A percentile compares a stretch with the other conserved stretches of the same genome.
Conservation (phyloP, 2,797 vertebrate genomes). For the Molothrus aeneus region DNA sequence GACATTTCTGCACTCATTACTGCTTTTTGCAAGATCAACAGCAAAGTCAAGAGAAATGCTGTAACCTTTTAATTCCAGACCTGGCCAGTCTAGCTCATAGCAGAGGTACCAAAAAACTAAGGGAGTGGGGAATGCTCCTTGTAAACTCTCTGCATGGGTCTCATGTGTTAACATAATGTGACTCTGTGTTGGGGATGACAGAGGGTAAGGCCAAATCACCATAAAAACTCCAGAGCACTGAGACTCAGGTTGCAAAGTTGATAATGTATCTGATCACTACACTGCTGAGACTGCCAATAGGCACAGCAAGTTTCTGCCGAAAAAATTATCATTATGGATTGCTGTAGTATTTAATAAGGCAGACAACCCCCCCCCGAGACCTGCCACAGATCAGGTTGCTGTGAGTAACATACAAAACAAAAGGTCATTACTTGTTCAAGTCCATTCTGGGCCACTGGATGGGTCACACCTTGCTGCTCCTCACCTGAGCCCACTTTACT, state of each 20-base stretch:
- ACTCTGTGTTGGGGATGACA: background rate
- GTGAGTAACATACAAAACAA: background rate
- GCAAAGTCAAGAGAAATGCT: background rate
- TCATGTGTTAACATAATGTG: background rate
- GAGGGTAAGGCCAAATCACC: background rate
- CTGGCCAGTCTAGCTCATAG: background rate
- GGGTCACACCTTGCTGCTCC: background rate
- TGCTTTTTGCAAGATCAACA: background rate
- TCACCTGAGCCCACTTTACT: background rate
- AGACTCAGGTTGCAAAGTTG: background rate
- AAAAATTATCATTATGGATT: background rate
- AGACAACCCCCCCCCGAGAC: background rate
- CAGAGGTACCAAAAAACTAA: background rate
- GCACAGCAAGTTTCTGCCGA: constrained; percentile 6
- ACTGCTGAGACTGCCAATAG: background rate
- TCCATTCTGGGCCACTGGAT: background rate
- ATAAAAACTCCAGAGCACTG: background rate
- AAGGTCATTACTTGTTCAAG: background rate
- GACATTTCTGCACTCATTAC: background rate
- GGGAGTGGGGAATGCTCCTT: background rate
- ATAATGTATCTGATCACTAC: background rate
- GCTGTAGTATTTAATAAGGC: background rate
- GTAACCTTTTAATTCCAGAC: background rate
- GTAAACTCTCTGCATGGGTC: background rate
- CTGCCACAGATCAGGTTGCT: background rate